phyloP scores from a whole-genome alignment of 2,113 vertebrate species.

The Nipponia nippon region DNA sequence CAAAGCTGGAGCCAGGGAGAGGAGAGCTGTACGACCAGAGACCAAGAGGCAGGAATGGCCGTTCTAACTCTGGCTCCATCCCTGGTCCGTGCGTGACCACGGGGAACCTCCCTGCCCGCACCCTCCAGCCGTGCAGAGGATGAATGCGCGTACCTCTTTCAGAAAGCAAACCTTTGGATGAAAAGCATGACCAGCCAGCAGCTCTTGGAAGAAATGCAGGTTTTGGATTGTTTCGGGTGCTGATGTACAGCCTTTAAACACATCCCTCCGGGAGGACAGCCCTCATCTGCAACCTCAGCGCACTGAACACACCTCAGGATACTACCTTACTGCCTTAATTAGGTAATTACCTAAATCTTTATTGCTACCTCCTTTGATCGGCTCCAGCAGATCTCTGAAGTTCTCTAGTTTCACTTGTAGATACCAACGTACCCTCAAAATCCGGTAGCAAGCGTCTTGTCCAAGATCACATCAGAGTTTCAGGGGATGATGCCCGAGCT shows the following conservation, averaged over 20 bases:
- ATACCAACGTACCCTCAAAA: neutral
- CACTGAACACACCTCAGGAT: neutral
- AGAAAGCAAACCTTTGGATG: neutral
- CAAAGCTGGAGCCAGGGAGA: neutral
- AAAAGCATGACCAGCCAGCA: neutral
- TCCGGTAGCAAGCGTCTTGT: neutral
- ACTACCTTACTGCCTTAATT: neutral
- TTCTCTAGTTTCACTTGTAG: neutral
- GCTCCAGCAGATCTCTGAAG: neutral
- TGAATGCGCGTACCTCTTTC: neutral
- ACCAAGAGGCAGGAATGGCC: neutral
- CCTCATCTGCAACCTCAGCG: neutral
- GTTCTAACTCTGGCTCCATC: neutral
- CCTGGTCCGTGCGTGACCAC: rapidly evolving
- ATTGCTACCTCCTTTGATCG: neutral
- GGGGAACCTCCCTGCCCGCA: neutral
- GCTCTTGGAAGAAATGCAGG: neutral
- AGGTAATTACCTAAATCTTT: neutral
- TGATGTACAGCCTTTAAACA: neutral
- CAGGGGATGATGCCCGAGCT: too few relatives aligned
- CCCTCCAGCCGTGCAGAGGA: neutral
- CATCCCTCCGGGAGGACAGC: neutral
- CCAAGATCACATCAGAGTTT: neutral
- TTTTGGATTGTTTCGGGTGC: neutral
- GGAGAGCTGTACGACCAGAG: neutral